Evolutionary conservation across 2,888 invertebrate species (phyloP).

Genomic region (Julus scandinavius): DNA sequence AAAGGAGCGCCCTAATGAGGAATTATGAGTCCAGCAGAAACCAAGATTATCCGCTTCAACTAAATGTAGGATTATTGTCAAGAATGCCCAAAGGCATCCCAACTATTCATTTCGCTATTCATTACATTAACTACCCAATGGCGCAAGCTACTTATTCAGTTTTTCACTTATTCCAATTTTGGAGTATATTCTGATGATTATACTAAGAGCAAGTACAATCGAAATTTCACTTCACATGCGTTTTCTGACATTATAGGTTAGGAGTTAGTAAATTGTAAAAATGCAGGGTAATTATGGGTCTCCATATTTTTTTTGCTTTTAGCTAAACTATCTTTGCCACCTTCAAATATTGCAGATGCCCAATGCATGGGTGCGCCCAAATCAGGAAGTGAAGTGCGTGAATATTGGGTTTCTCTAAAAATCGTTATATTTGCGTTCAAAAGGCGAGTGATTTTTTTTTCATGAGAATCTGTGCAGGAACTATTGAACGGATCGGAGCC

Average conservation of each 20-base stretch:
- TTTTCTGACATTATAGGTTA: no score
- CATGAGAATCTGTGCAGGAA: background rate
- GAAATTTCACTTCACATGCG: no score
- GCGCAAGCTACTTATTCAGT: no score
- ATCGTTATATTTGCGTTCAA: conserved; percentile 18
- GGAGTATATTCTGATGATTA: no score
- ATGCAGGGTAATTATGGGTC: no score
- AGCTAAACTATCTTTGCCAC: background rate
- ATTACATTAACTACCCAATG: no score
- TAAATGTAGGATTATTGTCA: background rate
- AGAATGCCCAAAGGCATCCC: background rate
- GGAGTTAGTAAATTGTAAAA: no score
- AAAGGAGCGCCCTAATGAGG: background rate
- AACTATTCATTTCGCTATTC: no score
- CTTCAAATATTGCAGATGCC: background rate
- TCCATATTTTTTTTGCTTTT: no score
- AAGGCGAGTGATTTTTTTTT: background rate
- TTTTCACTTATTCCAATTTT: no score
- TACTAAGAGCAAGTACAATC: no score
- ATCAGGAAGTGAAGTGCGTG: background rate
- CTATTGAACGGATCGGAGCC: conserved; percentile 13
- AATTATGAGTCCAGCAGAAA: conserved; percentile 20
- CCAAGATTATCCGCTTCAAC: background rate
- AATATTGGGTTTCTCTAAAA: background rate
- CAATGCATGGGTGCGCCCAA: background rate